These are phyloP conservation scores for Acheta domesticus DNA, from an alignment of 2,888 invertebrate genomes.

Conservation along the genomic window DNA sequence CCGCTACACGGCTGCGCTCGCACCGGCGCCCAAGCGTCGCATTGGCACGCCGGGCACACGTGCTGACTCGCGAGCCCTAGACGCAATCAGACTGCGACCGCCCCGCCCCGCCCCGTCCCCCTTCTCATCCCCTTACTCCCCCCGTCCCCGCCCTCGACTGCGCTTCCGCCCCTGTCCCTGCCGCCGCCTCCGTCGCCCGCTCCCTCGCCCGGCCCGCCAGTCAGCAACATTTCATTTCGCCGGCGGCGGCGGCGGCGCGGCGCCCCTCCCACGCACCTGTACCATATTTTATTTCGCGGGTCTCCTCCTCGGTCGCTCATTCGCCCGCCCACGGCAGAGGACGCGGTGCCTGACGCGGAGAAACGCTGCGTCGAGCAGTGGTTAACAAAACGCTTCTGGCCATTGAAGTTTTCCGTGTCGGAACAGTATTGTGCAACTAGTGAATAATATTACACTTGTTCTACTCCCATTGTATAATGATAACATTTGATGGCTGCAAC, in stretches of 20 bases:
- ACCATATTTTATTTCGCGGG: background rate
- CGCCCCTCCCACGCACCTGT: background rate
- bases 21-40: background rate
- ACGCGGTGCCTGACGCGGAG: too few relatives aligned
- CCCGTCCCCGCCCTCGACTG: too few relatives aligned
- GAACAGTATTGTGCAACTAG: too few relatives aligned
- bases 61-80: background rate
- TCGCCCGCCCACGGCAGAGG: background rate
- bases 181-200: too few relatives aligned
- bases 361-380: too few relatives aligned
- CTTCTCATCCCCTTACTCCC: too few relatives aligned
- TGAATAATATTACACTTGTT: too few relatives aligned
- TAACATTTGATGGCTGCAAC: too few relatives aligned
- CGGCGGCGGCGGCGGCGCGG: background rate
- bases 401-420: too few relatives aligned
- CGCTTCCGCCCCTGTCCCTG: too few relatives aligned
- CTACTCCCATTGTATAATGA: too few relatives aligned
- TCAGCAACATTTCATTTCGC: constrained; percentile 8
- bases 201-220: background rate
- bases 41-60: constrained; percentile 1
- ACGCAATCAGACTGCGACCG: background rate
- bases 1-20: background rate
- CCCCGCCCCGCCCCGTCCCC: background rate
- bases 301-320: background rate
- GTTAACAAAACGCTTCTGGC: too few relatives aligned